Evolutionary conservation across 2,797 vertebrate species (phyloP), one percentile per base, ranked within the genome.

Genomic region (Melanotaenia parkinsoni): DNA sequence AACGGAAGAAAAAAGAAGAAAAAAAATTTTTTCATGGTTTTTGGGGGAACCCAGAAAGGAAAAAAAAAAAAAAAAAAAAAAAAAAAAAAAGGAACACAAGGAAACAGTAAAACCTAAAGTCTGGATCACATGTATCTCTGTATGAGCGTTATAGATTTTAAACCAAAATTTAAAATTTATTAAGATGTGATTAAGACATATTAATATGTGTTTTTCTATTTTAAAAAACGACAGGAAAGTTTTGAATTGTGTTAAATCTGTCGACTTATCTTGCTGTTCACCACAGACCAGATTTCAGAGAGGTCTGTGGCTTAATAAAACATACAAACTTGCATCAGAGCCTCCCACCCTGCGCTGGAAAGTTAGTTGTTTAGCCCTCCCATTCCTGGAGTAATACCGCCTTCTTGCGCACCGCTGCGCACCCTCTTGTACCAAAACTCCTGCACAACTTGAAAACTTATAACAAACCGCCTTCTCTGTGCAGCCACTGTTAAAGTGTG

Each of bases 331-430:
- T 4, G 32, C 20, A 16, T 16, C 0, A n/a, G 20, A 6, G 45
- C 40, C 62, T 14, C 28, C 58, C 43, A 47, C n/a, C 35, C 45
- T 50, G 40, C 50, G 24, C 61, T 65, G 70, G 6, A 71, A 88
- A 86, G 47, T 87, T 90, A 57, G 77, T 45, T 18, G 20, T n/a
- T 72, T 10, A 77, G 76, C 85, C 90, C 90, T 91, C 90, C 91
- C 87, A 76, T 69, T 85, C 47, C 33, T 53, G 30, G 40, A 67
- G 70, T 50, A 50, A 86, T 11, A 72, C 85, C 89, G 79, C 88
- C 89, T 86, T 82, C 74, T 33, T 77, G 76, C 56, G 35, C 71
- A 50, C 50, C 43, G 37, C 43, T 14, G 43, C 59, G 45, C 24
- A 2, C 68, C 50, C 70, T 70, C 58, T 53, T 81, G 85, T 35